Evolutionary conservation across 2,888 invertebrate genomes (phyloP).

Genomic region (Cephus pygmeus): DNA sequence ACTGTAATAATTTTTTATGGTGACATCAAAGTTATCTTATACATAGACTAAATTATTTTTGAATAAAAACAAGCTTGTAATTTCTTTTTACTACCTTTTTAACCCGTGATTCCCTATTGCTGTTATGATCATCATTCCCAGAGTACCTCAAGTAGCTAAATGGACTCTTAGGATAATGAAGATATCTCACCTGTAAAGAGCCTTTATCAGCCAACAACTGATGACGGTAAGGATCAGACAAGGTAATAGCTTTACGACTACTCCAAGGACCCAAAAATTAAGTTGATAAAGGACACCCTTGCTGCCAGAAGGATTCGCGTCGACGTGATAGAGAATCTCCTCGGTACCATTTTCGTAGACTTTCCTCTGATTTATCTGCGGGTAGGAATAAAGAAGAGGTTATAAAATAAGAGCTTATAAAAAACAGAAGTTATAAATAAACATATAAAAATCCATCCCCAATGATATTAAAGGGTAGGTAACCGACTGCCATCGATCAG

Average conservation of each 20-base stretch:
- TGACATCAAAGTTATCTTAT: no score
- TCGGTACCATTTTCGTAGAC: slow-evolving; percentile 41
- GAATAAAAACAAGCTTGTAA: not conserved
- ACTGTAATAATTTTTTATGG: no score
- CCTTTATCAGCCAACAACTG: slow-evolving; percentile 77
- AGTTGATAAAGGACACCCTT: slow-evolving; percentile 74
- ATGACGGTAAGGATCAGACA: slow-evolving; percentile 82
- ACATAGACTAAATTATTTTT: no score
- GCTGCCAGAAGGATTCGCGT: slow-evolving; percentile 68
- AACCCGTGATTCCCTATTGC: not conserved
- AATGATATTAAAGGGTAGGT: not conserved
- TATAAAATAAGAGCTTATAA: slow-evolving; percentile 8
- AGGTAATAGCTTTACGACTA: slow-evolving; percentile 83
- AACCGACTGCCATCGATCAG: not conserved
- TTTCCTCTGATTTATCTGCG: slow-evolving; percentile 45
- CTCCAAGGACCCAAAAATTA: slow-evolving; percentile 86
- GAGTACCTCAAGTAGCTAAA: not conserved
- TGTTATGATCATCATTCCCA: no score
- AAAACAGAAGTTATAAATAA: not conserved
- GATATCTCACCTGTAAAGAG: slow-evolving; percentile 70
- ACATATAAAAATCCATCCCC: not conserved
- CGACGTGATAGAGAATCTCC: slow-evolving; percentile 56
- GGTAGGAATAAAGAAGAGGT: slow-evolving; percentile 3
- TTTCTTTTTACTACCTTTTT: not conserved
- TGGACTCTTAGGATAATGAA: not conserved